These are phyloP conservation scores for Morpho achilles DNA, from an alignment of 2,888 invertebrate genomes.

Conservation along the genomic window DNA sequence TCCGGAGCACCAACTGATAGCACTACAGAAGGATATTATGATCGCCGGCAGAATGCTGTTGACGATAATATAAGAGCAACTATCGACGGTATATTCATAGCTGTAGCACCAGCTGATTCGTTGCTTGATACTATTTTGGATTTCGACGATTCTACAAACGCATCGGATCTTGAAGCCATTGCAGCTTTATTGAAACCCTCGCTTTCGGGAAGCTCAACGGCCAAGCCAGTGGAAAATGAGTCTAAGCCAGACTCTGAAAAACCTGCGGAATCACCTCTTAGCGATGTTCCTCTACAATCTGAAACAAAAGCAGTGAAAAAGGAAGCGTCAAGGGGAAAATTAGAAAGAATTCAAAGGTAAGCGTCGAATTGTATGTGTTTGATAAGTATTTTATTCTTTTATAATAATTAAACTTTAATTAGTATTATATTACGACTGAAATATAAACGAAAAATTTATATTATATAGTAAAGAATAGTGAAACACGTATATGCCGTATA, in stretches of 20 bases:
- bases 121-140: constrained; percentile 78
- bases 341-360: constrained; percentile 65
- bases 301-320: constrained; percentile 56
- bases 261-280: constrained; percentile 38
- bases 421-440: no score
- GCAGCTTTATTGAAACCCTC: constrained; percentile 12
- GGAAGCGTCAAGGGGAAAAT: constrained; percentile 48
- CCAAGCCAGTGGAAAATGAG: constrained; percentile 26
- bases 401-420: no score
- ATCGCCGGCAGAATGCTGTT: constrained; percentile 88
- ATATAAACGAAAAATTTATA: no score
- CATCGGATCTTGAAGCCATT: constrained; percentile 19
- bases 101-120: constrained; percentile 81
- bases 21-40: constrained; percentile 54
- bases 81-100: constrained; percentile 83
- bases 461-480: no score
- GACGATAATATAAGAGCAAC: constrained; percentile 84
- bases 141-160: constrained; percentile 53
- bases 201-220: constrained; percentile 11
- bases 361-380: background rate
- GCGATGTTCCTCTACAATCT: constrained; percentile 45
- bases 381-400: no score
- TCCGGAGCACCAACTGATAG: constrained; percentile 48
- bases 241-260: background rate
- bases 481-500: no score